Evolutionary conservation across 53 echinoderm and acorn worm species (phyloP), one percentile per base, ranked within the genome.

Genomic region (Zoroaster sp.): DNA sequence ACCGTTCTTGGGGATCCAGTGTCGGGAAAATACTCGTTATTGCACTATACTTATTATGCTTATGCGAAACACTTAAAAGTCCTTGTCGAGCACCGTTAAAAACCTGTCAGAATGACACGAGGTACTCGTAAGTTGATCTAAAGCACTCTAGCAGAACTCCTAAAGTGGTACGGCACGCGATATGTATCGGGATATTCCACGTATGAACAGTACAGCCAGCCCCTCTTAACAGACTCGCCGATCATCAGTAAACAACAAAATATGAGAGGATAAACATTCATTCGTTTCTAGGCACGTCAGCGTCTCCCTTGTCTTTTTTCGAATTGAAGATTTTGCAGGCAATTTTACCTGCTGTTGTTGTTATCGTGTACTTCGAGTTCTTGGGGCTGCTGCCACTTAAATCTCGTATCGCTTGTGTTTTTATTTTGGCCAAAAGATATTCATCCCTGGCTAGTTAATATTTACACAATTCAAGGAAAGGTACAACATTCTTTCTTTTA

Each of bases 191-290:
- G 15, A 36, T 31, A 33, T 69, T 11, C 32, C 5, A 17, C 33
- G 1, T 17, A 67, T 69, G 33, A 31, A 28, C 34, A 15, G 70
- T 33, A 28, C 15, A 36, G 30, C 70, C 30, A 36, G 21, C 75
- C 42, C 44, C 75, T 44, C 75, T 75, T 10, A 25, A 42, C 25
- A 30, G 39, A 77, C 5, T 51, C 31, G 39, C 37, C 39, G 39
- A 36, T 3, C 9, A 51, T 59, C 63, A 35, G 77, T 20, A 77
- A 77, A 53, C 53, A 77, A 77, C 54, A 77, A 77, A 53, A 77
- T 32, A 53, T 4, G 53, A 53, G n/a, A 14, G 15, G 52, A 75
- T 53, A 77, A 51, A 77, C 77, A 53, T 53, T 77, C 77, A 52
- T 13, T 18, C 49, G 77, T 77, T 35, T 53, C 77, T 53, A 77